Evolutionary conservation across 2,888 invertebrate genomes (phyloP), one percentile per base, ranked within the genome.

Genomic region (Chouioia cunea): DNA sequence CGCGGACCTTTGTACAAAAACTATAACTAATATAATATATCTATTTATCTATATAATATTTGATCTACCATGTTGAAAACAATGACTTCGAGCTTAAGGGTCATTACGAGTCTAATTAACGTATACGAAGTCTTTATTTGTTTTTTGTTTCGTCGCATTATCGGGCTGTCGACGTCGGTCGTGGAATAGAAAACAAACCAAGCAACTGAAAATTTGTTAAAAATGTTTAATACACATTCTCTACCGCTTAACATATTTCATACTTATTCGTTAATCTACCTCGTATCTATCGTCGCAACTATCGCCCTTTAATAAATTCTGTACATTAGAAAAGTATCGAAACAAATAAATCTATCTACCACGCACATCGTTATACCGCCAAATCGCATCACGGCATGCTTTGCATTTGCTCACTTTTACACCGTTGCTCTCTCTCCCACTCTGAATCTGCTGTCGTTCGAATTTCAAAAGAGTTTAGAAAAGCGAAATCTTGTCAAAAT

Each of bases 1-100:
- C 78, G 78, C 79, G 76, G 79, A 81, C 77, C 78, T 83, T 82
- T 82, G 82, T 83, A 83, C 82, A 84, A 83, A 83, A 83, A 80
- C 80, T 82, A 82, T 80, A 80, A 80, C 79, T 82, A 83, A 79
- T 77, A 79, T 79, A 75, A 79, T 79, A 78, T 78, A 70, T 77
- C 76, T 79, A 74, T 74, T 75, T 78, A 75, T 77, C 70, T 78
- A 76, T 79, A 76, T 80, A 79, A 79, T 77, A 79, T 79, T 82
- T 79, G 78, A 77, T 79, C 77, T 77, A 80, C 78, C 79, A 80
- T 79, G 79, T 76, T 77, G 76, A 80, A 71, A 83, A 80, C 82
- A 80, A 79, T 82, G 80, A 80, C 77, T 80, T 80, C 75, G 77
- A 80, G 78, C 73, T 50, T 63, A 44, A 72, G 20, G 23, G 15